Percentiles rank a stretch among this genome's conserved stretches.
phyloP scores from a whole-genome alignment of 2,797 vertebrate genomes.

The Syndactyla subalaris region DNA sequence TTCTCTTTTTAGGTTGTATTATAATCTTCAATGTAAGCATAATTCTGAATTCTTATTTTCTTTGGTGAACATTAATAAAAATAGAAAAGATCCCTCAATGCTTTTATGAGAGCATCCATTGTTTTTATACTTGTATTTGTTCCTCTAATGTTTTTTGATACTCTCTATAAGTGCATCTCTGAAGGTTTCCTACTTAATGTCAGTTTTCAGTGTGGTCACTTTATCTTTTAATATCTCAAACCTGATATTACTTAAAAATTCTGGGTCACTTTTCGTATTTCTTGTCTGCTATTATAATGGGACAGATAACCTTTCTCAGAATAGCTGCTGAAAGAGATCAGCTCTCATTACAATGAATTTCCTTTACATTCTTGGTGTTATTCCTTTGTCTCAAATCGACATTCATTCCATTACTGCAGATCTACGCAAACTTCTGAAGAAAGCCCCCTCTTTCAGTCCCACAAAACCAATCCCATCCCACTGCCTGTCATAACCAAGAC shows the following conservation, averaged over 20 bases:
- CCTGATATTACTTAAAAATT: neutral
- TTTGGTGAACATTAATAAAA: neutral
- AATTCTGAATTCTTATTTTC: constrained; percentile 7
- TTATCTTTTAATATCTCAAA: neutral
- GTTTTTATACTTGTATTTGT: neutral
- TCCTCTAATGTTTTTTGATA: neutral
- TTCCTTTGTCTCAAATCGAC: neutral
- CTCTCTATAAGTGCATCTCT: neutral
- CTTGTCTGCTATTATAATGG: neutral
- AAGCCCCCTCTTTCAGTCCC: neutral
- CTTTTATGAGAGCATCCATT: neutral
- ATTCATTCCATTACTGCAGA: neutral
- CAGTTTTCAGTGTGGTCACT: neutral
- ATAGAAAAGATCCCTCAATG: neutral
- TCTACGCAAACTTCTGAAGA: neutral
- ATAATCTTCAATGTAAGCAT: neutral
- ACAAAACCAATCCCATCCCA: neutral
- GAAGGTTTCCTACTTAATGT: neutral
- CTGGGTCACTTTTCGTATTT: neutral
- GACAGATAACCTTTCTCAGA: neutral
- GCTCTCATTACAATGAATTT: neutral
- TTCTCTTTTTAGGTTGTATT: neutral
- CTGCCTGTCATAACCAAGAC: neutral
- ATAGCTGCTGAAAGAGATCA: neutral
- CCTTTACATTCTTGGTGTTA: neutral